Percentiles rank a stretch among this genome's conserved stretches.
Conservation (phyloP, 2,888 invertebrate genomes). For the Caenorhabditis sp. region DNA sequence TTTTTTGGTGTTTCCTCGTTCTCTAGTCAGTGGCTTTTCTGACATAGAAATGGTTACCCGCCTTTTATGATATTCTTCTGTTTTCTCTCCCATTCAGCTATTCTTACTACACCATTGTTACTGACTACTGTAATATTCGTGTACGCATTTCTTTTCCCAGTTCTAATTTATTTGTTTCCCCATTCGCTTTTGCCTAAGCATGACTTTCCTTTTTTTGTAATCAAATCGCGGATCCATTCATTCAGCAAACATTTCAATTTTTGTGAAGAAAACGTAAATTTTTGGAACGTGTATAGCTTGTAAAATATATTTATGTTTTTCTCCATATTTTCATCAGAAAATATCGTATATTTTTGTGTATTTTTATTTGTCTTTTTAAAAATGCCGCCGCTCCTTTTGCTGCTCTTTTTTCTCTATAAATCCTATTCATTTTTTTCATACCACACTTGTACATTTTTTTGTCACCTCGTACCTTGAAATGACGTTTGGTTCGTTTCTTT, state of each 20-base stretch:
- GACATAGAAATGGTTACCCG: too few species aligned
- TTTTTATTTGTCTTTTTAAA: background rate
- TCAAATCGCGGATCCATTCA: too few species aligned
- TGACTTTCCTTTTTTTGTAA: background rate
- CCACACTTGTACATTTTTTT: conserved; percentile 1
- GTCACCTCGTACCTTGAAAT: background rate
- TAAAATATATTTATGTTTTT: background rate
- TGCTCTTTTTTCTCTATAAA: conserved; percentile 5
- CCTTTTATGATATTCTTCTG: too few species aligned
- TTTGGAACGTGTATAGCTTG: conserved; percentile 1
- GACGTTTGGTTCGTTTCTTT: conserved; percentile 1
- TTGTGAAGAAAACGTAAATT: background rate
- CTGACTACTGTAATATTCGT: background rate
- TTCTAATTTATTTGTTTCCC: background rate
- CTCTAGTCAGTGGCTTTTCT: background rate
- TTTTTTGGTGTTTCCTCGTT: background rate
- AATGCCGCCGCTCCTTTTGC: background rate
- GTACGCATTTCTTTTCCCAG: background rate
- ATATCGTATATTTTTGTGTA: conserved; percentile 1
- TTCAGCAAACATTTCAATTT: too few species aligned
- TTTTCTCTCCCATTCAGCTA: too few species aligned
- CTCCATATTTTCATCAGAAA: background rate
- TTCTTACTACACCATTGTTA: too few species aligned
- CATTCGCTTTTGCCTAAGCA: background rate
- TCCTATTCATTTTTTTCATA: background rate